Conservation (phyloP, 1,140 invertebrate species). For the Drosophila pseudoobscura region DNA sequence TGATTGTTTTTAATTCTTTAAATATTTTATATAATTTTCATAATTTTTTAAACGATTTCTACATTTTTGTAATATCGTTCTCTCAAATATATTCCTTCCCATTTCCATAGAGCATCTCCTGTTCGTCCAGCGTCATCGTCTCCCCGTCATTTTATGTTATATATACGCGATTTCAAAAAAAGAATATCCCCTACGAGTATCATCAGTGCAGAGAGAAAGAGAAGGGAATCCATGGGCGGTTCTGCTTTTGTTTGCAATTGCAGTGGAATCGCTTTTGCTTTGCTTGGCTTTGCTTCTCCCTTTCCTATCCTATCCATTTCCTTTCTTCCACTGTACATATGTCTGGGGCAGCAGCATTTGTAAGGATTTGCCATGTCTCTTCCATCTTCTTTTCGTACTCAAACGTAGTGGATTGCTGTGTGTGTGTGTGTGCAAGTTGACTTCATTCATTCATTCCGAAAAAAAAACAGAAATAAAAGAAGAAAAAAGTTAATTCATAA, state of each 20-base stretch:
- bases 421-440: slow-evolving; percentile 56
- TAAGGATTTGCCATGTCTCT: slow-evolving; percentile 68
- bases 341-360: slow-evolving; percentile 68
- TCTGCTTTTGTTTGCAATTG: slow-evolving; percentile 42
- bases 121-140: neutral
- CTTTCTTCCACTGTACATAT: slow-evolving; percentile 36
- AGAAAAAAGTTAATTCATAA: slow-evolving; percentile 77
- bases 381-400: slow-evolving; percentile 17
- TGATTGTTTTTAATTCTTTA: neutral
- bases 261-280: slow-evolving; percentile 25
- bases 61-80: neutral
- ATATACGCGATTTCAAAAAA: slow-evolving; percentile 49
- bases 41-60: too few species aligned
- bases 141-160: slow-evolving; percentile 32
- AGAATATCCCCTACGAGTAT: neutral
- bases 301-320: slow-evolving; percentile 25
- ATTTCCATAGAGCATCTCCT: neutral
- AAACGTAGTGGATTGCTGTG: neutral
- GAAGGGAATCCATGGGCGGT: slow-evolving; percentile 10
- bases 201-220: slow-evolving; percentile 2
- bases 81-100: neutral
- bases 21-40: neutral
- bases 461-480: neutral
- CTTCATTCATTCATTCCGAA: slow-evolving; percentile 69
- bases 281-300: slow-evolving; percentile 29